Conservation (phyloP, 1,140 invertebrate species). For the Oncopeltus fasciatus region DNA sequence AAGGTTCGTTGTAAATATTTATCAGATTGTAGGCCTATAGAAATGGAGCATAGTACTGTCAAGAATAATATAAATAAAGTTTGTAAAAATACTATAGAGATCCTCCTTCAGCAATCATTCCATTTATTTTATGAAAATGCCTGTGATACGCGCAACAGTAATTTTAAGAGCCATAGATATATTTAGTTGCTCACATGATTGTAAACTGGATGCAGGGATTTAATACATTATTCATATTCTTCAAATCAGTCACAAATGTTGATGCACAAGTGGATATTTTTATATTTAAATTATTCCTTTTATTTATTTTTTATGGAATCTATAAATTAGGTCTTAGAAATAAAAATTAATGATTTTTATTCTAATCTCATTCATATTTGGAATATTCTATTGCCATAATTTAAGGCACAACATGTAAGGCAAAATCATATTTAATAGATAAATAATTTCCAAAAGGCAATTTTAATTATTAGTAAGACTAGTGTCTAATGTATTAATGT, state of each 20-base stretch:
- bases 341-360: background rate
- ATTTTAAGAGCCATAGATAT: background rate
- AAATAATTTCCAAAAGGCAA: no score
- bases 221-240: background rate
- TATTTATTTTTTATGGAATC: background rate
- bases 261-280: background rate
- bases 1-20: slow-evolving; percentile 5
- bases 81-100: background rate
- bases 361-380: background rate
- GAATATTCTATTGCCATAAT: background rate
- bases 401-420: background rate
- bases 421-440: no score
- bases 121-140: background rate
- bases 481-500: no score
- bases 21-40: background rate
- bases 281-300: background rate
- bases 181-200: background rate
- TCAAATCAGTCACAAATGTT: background rate
- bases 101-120: background rate
- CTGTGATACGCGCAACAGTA: background rate
- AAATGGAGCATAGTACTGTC: no score
- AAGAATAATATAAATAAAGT: background rate
- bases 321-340: background rate
- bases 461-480: no score
- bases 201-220: background rate